phyloP scores from a whole-genome alignment of 2,113 vertebrate genomes.

The Zingel zingel region DNA sequence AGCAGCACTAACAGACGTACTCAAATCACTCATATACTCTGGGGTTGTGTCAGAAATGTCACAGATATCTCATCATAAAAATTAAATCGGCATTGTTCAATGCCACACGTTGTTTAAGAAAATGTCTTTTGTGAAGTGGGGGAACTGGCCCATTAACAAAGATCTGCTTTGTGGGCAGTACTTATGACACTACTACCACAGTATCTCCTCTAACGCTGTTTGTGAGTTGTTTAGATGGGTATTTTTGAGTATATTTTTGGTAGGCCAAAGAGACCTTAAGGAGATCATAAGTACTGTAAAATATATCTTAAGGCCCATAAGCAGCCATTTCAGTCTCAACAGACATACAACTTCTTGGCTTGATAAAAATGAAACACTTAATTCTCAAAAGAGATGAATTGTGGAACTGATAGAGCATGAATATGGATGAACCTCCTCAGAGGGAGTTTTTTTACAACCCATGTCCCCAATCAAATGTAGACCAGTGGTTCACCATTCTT shows the following conservation, averaged over 20 bases:
- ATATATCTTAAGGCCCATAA: background rate
- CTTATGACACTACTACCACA: background rate
- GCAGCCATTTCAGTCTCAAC: background rate
- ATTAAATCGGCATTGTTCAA: background rate
- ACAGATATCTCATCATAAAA: background rate
- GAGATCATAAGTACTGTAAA: conserved; percentile 5
- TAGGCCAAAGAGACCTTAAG: conserved; percentile 26
- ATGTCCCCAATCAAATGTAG: background rate
- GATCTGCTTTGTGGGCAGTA: background rate
- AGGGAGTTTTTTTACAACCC: background rate
- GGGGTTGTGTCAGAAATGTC: background rate
- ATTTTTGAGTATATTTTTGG: conserved; percentile 27
- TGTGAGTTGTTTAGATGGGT: conserved; percentile 1
- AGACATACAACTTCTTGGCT: background rate
- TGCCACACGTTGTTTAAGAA: background rate
- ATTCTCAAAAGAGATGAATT: background rate
- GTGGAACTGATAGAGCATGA: background rate
- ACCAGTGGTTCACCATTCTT: background rate
- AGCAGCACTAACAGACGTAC: background rate
- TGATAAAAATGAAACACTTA: background rate
- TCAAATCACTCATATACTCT: background rate
- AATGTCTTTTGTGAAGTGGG: background rate
- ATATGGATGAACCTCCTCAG: background rate
- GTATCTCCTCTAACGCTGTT: background rate
- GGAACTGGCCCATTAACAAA: background rate